These are phyloP conservation scores for Endomychus coccineus DNA, from an alignment of 2,888 invertebrate genomes.

Conservation along the genomic window DNA sequence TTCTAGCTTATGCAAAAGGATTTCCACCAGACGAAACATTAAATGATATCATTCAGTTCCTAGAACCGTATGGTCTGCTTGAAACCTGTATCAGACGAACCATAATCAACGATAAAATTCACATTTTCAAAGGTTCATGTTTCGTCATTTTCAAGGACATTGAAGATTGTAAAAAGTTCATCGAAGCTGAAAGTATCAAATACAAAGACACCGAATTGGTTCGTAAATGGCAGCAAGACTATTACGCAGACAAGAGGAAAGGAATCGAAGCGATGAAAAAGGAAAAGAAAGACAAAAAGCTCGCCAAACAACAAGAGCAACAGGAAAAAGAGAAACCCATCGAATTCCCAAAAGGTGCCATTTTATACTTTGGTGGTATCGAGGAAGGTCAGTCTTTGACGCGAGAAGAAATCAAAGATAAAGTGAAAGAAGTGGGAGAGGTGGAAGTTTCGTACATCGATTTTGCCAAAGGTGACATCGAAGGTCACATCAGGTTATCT, in stretches of 20 bases:
- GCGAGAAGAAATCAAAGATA: constrained; percentile 68
- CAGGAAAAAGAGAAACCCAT: constrained; percentile 40
- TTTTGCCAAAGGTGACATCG: constrained; percentile 63
- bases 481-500: constrained; percentile 65
- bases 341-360: constrained; percentile 63
- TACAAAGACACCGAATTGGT: constrained; percentile 64
- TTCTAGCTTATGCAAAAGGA: constrained; percentile 74
- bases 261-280: constrained; percentile 51
- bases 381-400: constrained; percentile 49
- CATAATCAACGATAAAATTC: constrained; percentile 55
- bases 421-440: constrained; percentile 53
- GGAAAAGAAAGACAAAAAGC: constrained; percentile 50
- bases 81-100: constrained; percentile 61
- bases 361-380: constrained; percentile 62
- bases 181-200: constrained; percentile 54
- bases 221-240: constrained; percentile 63
- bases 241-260: constrained; percentile 58
- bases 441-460: constrained; percentile 66
- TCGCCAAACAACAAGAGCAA: constrained; percentile 40
- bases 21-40: constrained; percentile 61
- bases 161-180: constrained; percentile 74
- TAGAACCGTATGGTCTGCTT: constrained; percentile 55
- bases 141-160: constrained; percentile 78
- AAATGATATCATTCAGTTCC: constrained; percentile 66
- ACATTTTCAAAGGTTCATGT: constrained; percentile 84